Percentiles rank a stretch among this genome's conserved stretches.
Conservation (phyloP, 92 coral and sea anemone species). For the Porites divaricata region DNA sequence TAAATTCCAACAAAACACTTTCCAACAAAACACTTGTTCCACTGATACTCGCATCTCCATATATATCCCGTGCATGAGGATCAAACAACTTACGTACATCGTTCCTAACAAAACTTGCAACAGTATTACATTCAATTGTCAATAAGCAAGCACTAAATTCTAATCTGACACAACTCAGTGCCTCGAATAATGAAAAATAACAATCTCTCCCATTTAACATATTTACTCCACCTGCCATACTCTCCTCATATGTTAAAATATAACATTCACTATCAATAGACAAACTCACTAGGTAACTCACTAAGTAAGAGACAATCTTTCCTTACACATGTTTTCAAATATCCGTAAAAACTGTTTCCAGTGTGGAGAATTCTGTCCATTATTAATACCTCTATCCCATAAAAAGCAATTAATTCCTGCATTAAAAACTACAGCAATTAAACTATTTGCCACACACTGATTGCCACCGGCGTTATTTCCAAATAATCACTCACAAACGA, state of each 20-base stretch:
- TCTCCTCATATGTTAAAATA: background rate
- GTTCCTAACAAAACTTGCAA: background rate
- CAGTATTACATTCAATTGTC: slow-evolving; percentile 12
- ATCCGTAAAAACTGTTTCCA: background rate
- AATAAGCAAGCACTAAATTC: background rate
- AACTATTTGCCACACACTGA: slow-evolving; percentile 18
- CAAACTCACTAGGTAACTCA: slow-evolving; percentile 10
- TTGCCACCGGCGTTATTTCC: slow-evolving; percentile 12
- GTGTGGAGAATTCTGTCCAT: slow-evolving; percentile 4
- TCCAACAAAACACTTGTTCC: slow-evolving; percentile 15
- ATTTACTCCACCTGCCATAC: slow-evolving; percentile 7
- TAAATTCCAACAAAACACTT: too few relatives aligned
- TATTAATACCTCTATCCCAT: slow-evolving; percentile 1
- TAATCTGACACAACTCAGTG: background rate
- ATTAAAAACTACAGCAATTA: slow-evolving; percentile 6
- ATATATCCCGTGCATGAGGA: slow-evolving; percentile 16
- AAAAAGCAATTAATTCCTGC: background rate
- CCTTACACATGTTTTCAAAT: background rate
- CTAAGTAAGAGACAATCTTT: slow-evolving; percentile 7
- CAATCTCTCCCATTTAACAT: slow-evolving; percentile 4
- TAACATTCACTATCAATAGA: background rate
- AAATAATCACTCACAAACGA: background rate
- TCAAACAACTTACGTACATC: background rate
- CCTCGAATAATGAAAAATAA: slow-evolving; percentile 3
- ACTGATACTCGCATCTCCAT: background rate